A percentile compares a stretch with the other conserved stretches of the same genome.
Conservation (phyloP, 2,888 invertebrate species). For the Criorhina ranunculi region DNA sequence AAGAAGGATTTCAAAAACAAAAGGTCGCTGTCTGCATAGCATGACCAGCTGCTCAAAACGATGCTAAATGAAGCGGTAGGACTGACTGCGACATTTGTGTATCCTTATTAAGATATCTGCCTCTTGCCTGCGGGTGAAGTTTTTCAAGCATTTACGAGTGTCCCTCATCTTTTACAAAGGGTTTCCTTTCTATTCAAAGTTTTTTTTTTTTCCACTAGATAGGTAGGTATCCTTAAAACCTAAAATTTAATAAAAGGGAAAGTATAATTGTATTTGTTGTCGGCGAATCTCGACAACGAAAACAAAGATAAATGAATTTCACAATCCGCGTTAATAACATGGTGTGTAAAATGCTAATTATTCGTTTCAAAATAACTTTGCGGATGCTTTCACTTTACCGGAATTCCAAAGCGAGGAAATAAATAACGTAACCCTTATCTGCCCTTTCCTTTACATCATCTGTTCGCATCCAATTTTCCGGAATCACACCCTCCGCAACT, state of each 20-base stretch:
- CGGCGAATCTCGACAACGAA: conserved; percentile 39
- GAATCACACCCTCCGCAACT: conserved; percentile 54
- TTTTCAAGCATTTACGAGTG: conserved; percentile 1
- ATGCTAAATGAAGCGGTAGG: conserved; percentile 1
- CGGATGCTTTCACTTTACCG: conserved; percentile 26
- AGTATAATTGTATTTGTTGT: conserved; percentile 40
- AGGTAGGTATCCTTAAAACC: conserved; percentile 1
- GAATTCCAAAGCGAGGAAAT: conserved; percentile 19
- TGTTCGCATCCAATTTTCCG: conserved; percentile 58
- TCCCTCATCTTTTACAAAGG: conserved; percentile 1
- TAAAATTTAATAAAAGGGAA: conserved; percentile 48
- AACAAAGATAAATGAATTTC: conserved; percentile 56
- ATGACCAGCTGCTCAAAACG: neutral
- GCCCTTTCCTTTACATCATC: conserved; percentile 40
- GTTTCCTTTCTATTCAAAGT: conserved; percentile 1
- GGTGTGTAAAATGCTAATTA: conserved; percentile 66
- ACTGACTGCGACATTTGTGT: neutral
- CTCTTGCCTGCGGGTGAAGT: neutral
- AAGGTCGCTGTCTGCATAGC: neutral
- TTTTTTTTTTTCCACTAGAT: neutral
- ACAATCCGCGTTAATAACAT: conserved; percentile 63
- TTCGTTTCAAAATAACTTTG: conserved; percentile 44
- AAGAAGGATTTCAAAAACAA: neutral
- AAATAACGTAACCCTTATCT: conserved; percentile 50
- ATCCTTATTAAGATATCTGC: conserved; percentile 7